Base-by-base conservation (phyloP, 92 coral and sea anemone species). In the Parazoanthus atlanticus region DNA sequence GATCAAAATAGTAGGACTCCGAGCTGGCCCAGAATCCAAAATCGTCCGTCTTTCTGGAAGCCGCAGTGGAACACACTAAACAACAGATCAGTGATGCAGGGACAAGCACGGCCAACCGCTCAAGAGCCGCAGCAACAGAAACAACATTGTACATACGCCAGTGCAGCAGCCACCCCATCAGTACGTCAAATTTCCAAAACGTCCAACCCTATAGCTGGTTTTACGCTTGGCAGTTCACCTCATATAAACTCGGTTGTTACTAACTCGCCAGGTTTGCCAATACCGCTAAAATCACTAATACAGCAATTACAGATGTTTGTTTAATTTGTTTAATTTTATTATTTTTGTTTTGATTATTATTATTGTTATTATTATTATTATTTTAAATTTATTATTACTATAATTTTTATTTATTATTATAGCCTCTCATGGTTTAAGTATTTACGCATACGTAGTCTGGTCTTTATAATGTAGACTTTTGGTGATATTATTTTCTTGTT, bases 221-320 rank as follows among this genome's bases (percentile, higher is more conserved):
- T 56, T 17, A 56, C n/a, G 1, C 4, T 56, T 40, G 43, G 49
- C 28, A 23, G 69, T 3, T 61, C 69, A 19, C 47, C 46, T 74
- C 49, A 33, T 2, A 31, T 33, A 16, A 33, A 32, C 46, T 74
- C 46, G 26, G 26, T 32, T 74, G 47, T 74, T 34, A 33, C 78
- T 15, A 34, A 74, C 78, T 34, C 47, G 1, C 4, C 78, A 74
- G 78, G 78, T 74, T 74, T 74, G 78, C 47, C 78, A 74, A 34
- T 74, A 74, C 46, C 78, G 78, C 17, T 87, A 41, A 56, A 75
- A 87, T 16, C 90, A 15, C 69, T 87, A 29, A 78, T 87, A 32
- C 43, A 52, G 13, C 90, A 87, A 21, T 78, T 87, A 64, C 85
- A 87, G 58, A 87, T 87, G 90, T 76, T 87, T 77, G 23, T 87